phyloP scores from a whole-genome alignment of 2,797 vertebrate genomes.

The Cetoscarus ocellatus region DNA sequence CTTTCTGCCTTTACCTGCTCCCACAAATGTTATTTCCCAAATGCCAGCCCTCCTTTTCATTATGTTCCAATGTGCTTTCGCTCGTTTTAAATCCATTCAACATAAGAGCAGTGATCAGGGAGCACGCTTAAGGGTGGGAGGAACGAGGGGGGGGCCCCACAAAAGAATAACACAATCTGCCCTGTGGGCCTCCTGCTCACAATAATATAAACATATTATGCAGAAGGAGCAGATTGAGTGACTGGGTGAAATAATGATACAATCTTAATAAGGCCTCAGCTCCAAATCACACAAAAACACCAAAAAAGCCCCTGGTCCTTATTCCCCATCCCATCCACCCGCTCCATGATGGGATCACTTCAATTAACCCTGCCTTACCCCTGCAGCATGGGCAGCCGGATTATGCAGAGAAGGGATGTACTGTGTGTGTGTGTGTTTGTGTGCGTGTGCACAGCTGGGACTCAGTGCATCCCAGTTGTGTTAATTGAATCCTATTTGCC shows the following conservation, averaged over 20 bases:
- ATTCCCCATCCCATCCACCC: slow-evolving; percentile 56
- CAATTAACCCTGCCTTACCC: slow-evolving; percentile 81
- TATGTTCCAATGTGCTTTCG: slow-evolving; percentile 48
- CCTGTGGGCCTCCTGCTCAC: slow-evolving; percentile 61
- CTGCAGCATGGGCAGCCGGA: slow-evolving; percentile 55
- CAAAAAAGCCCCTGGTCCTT: slow-evolving; percentile 34
- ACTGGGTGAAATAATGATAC: slow-evolving; percentile 69
- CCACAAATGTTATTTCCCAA: slow-evolving; percentile 64
- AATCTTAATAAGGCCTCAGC: slow-evolving; percentile 63
- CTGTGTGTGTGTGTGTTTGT: slow-evolving; percentile 1
- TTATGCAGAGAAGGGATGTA: slow-evolving; percentile 59
- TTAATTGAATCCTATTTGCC: slow-evolving; percentile 81
- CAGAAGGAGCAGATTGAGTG: slow-evolving; percentile 65
- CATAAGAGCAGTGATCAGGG: slow-evolving; percentile 61
- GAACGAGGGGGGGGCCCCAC: slow-evolving; percentile 39
- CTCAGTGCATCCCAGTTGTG: slow-evolving; percentile 54
- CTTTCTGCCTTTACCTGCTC: slow-evolving; percentile 47
- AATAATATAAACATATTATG: slow-evolving; percentile 74
- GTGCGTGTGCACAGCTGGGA: slow-evolving; percentile 22
- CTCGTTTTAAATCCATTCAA: slow-evolving; percentile 50
- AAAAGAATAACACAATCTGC: slow-evolving; percentile 62
- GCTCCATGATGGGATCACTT: slow-evolving; percentile 75
- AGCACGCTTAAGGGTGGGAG: slow-evolving; percentile 42
- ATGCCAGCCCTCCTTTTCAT: slow-evolving; percentile 66
- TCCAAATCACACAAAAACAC: slow-evolving; percentile 1